Conservation (phyloP, 1,140 invertebrate species). For the Nymphalis io region DNA sequence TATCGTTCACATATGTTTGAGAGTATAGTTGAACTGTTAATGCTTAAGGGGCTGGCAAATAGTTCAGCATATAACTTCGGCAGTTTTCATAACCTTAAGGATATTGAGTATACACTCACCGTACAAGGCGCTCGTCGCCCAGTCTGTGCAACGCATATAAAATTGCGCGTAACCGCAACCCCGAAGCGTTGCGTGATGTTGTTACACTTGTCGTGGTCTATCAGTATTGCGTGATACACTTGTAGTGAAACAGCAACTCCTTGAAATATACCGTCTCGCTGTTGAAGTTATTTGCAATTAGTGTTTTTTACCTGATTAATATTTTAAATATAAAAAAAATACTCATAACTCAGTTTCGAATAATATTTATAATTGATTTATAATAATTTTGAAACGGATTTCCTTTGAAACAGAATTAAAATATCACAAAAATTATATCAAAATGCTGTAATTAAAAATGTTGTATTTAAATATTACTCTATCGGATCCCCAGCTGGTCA, state of each 20-base stretch:
- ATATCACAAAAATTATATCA: no score
- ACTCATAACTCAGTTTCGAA: no score
- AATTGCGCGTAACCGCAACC: constrained; percentile 58
- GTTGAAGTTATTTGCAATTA: constrained; percentile 8
- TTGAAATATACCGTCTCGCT: constrained; percentile 67
- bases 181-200: constrained; percentile 66
- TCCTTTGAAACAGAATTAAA: no score
- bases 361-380: no score
- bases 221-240: constrained; percentile 54
- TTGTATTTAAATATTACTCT: constrained; percentile 46
- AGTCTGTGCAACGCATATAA: constrained; percentile 62
- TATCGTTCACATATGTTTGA: no score
- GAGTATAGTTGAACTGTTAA: no score
- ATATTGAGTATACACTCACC: constrained; percentile 39
- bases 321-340: not conserved
- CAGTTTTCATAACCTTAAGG: no score
- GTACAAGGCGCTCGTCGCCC: constrained; percentile 65
- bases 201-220: constrained; percentile 57
- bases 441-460: not conserved
- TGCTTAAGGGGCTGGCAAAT: no score
- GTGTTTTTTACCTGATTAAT: not conserved
- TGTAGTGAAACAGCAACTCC: constrained; percentile 47
- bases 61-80: no score
- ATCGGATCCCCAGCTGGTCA: constrained; percentile 66
- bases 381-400: no score